Conservation (phyloP, 2,113 vertebrate species). For the Podiceps cristatus region DNA sequence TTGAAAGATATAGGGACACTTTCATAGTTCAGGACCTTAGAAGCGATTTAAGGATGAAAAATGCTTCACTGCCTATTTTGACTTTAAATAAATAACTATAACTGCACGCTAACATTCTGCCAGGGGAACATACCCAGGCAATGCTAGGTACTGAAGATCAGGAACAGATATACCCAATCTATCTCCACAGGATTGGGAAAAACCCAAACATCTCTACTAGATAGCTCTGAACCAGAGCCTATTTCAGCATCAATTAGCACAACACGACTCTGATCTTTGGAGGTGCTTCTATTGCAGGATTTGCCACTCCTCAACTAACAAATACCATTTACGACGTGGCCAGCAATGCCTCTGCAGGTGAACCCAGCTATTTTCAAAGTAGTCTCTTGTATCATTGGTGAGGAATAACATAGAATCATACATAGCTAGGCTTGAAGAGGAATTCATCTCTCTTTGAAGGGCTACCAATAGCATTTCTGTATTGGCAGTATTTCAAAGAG, state of each 20-base stretch:
- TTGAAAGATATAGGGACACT: background rate
- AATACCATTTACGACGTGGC: background rate
- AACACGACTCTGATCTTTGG: background rate
- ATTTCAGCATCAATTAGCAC: background rate
- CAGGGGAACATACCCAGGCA: background rate
- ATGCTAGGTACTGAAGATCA: background rate
- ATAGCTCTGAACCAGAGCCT: background rate
- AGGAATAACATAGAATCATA: background rate
- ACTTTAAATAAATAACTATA: background rate
- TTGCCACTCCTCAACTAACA: background rate
- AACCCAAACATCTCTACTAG: background rate
- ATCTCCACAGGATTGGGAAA: background rate
- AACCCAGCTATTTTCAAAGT: background rate
- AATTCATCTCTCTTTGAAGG: background rate
- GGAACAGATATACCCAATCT: background rate
- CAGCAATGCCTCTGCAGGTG: background rate
- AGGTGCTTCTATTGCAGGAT: background rate
- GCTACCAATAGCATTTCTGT: background rate
- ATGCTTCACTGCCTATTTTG: background rate
- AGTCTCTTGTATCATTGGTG: background rate
- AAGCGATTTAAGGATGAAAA: background rate
- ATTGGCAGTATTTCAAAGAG: slow-evolving; percentile 9
- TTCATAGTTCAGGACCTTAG: background rate
- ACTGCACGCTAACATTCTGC: background rate
- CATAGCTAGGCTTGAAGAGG: background rate